phyloP scores from a whole-genome alignment of 2,797 vertebrate genomes.

The Psittacula derbiana region DNA sequence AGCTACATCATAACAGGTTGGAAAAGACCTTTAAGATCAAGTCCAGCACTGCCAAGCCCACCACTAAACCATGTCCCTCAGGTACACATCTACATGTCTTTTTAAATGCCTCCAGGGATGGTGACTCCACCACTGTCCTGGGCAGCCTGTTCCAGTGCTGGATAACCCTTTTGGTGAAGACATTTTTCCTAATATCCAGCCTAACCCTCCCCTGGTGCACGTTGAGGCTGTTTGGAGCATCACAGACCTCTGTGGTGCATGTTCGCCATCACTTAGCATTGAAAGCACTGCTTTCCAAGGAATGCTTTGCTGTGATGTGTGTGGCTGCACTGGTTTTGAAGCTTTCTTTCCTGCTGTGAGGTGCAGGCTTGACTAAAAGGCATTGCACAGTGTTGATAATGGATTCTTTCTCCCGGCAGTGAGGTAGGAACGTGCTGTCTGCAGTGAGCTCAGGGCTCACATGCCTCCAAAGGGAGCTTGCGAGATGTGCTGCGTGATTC shows the following conservation, averaged over 20 bases:
- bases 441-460: rapidly evolving
- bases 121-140: not conserved
- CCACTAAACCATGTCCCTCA: not conserved
- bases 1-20: not conserved
- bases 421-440: not conserved
- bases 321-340: not conserved
- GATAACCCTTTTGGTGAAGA: not conserved
- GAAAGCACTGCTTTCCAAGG: not conserved
- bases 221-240: not conserved
- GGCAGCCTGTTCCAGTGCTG: not conserved
- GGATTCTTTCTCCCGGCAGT: not conserved
- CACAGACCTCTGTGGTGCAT: not conserved
- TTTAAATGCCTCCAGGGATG: not conserved
- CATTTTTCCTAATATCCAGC: not conserved
- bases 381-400: not conserved
- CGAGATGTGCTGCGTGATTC: not conserved
- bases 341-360: not conserved
- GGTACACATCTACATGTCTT: not conserved
- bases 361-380: not conserved
- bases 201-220: not conserved
- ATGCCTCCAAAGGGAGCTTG: not conserved
- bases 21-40: not conserved
- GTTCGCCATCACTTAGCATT: not conserved
- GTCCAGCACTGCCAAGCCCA: not conserved
- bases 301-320: not conserved